Conservation (phyloP, 1,140 invertebrate species). For the Leptestheria dahalacensis region DNA sequence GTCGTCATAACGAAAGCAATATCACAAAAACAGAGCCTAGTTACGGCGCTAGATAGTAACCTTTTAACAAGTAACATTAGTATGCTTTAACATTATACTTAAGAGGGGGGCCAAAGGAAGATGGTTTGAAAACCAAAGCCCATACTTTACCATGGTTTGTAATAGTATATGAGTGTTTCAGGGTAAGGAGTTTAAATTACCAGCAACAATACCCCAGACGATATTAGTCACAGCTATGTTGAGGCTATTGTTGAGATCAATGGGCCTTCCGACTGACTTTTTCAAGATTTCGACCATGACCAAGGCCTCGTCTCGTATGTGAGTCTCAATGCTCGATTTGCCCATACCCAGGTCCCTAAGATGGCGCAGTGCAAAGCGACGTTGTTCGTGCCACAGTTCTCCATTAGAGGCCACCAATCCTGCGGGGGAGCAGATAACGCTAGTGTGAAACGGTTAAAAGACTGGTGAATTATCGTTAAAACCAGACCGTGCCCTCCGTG, state of each 20-base stretch:
- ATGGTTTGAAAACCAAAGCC: no score
- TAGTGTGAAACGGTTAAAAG: background rate
- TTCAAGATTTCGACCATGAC: background rate
- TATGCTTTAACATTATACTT: no score
- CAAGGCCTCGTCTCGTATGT: background rate
- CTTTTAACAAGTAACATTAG: no score
- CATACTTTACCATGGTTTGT: no score
- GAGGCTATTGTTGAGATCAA: background rate
- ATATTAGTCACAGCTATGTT: constrained; percentile 33
- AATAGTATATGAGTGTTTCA: no score
- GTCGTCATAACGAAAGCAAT: no score
- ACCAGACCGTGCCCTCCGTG: constrained; percentile 1
- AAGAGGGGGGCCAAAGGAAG: no score
- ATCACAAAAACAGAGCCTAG: no score
- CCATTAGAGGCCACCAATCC: constrained; percentile 24
- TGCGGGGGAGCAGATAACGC: no score
- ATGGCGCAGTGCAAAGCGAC: constrained; percentile 48
- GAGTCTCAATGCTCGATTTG: background rate
- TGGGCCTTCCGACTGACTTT: background rate
- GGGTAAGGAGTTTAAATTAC: background rate
- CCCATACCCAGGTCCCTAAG: constrained; percentile 57
- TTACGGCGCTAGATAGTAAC: no score
- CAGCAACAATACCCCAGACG: constrained; percentile 50
- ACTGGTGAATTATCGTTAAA: background rate
- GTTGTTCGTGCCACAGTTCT: constrained; percentile 48